Evolutionary conservation across 2,888 invertebrate species (phyloP).

Genomic region (Spialia ferax): DNA sequence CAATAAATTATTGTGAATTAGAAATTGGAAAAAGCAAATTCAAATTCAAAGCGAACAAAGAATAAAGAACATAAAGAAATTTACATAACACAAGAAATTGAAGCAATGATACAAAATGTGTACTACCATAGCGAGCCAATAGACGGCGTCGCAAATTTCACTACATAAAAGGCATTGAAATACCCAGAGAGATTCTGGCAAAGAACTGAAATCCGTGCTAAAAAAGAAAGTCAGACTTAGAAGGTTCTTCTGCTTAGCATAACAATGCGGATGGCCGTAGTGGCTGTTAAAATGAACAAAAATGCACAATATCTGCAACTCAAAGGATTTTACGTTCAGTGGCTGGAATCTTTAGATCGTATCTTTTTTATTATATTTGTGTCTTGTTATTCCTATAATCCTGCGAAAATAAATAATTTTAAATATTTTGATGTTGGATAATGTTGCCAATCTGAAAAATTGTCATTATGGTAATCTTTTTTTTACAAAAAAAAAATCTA

Average conservation of each 20-base stretch:
- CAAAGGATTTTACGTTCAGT: conserved; percentile 35
- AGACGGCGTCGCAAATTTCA: conserved; percentile 25
- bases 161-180: conserved; percentile 30
- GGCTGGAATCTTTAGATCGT: background rate
- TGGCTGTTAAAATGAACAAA: conserved; percentile 34
- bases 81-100: conserved; percentile 6
- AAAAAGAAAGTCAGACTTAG: conserved; percentile 37
- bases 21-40: too few relatives aligned
- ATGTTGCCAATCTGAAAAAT: too few relatives aligned
- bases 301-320: conserved; percentile 36
- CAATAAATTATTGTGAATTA: too few relatives aligned
- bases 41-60: background rate
- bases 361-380: too few relatives aligned
- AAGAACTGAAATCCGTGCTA: conserved; percentile 29
- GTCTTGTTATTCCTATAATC: too few relatives aligned
- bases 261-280: conserved; percentile 35
- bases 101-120: conserved; percentile 2
- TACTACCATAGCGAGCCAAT: background rate
- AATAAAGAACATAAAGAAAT: background rate
- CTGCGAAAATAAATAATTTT: too few relatives aligned
- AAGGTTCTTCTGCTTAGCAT: conserved; percentile 39
- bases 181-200: conserved; percentile 18
- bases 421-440: too few relatives aligned
- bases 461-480: too few relatives aligned
- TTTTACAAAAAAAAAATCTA: too few relatives aligned